Base-by-base conservation (phyloP, 2,888 invertebrate genomes). In the Phanerotoma sp. region DNA sequence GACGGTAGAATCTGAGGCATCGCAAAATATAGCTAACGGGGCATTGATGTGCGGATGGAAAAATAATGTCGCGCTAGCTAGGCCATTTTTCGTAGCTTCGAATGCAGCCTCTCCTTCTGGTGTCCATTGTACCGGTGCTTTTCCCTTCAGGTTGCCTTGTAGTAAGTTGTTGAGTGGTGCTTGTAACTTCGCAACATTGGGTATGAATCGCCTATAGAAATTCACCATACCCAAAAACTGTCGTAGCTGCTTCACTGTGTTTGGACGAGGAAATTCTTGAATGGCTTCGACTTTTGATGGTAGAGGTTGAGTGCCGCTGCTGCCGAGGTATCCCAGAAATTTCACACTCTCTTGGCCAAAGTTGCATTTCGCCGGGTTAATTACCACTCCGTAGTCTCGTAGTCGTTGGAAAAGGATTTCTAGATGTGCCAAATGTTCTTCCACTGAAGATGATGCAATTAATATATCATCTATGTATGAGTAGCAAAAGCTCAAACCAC, bases 221-320 rank as follows among this genome's bases (percentile, higher is more conserved):
- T 74, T 77, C 1, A 74, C 6, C 68, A 73, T 73, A 2, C 74
- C 75, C 1, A 76, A 48, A 56, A 75, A 75, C 28, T 62, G 58
- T 11, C 68, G 57, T 1, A 78, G 60, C 18, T 69, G 59, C 18
- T 64, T 66, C 1, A 66, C 66, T 2, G 66, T 71, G 15, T 49
- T 41, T 4, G 74, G 75, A 38, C 51, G 51, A 5, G n/a, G n/a
- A n/a, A n/a, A n/a, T n/a, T n/a, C n/a, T n/a, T n/a, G n/a, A n/a
- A n/a, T n/a, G n/a, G n/a, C 65, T 57, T 32, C 62, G 68, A 2
- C 61, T 47, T 70, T 72, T 3, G 66, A 56, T 5, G 66, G 62
- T 13, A 71, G 60, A 7, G 77, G 75, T 37, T 55, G 51, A 7
- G 68, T 71, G 4, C 76, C 73, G 1, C 45, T 4, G 5, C 63